phyloP scores from a whole-genome alignment of 2,113 vertebrate genomes.

The Cinclus mexicanus region DNA sequence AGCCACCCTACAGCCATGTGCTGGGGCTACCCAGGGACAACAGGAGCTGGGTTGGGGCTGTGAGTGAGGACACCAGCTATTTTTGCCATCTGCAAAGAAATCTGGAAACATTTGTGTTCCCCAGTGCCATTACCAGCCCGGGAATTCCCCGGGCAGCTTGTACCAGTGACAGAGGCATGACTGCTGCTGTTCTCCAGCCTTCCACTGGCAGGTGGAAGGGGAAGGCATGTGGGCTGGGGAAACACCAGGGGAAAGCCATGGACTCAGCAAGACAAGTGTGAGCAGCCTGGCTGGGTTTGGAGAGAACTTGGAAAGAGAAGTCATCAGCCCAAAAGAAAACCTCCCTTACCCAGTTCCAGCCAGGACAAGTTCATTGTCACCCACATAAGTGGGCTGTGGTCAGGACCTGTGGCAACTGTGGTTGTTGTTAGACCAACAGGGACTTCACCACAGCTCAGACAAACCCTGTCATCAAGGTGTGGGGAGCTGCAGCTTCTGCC shows the following conservation, averaged over 20 bases:
- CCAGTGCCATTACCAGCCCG: fast-evolving
- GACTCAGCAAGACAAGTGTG: neutral
- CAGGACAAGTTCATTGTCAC: neutral
- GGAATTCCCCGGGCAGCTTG: neutral
- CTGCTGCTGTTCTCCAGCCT: neutral
- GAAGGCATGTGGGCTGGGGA: neutral
- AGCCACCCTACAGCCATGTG: fast-evolving
- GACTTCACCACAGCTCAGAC: neutral
- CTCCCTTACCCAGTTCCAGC: neutral
- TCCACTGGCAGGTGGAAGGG: too few relatives aligned
- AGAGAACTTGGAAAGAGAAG: neutral
- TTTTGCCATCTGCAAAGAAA: neutral
- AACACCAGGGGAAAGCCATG: neutral
- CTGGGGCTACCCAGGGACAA: fast-evolving
- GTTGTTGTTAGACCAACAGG: neutral
- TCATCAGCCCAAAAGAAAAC: neutral
- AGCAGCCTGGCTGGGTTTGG: neutral
- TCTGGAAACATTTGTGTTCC: fast-evolving
- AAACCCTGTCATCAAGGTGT: fast-evolving
- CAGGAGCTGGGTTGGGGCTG: fast-evolving
- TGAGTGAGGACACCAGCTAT: fast-evolving
- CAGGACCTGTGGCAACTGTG: neutral
- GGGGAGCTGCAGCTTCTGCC: fast-evolving
- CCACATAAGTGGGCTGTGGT: neutral
- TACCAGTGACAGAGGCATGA: neutral